phyloP scores from a whole-genome alignment of 2,797 vertebrate species.

The Salmo trutta region DNA sequence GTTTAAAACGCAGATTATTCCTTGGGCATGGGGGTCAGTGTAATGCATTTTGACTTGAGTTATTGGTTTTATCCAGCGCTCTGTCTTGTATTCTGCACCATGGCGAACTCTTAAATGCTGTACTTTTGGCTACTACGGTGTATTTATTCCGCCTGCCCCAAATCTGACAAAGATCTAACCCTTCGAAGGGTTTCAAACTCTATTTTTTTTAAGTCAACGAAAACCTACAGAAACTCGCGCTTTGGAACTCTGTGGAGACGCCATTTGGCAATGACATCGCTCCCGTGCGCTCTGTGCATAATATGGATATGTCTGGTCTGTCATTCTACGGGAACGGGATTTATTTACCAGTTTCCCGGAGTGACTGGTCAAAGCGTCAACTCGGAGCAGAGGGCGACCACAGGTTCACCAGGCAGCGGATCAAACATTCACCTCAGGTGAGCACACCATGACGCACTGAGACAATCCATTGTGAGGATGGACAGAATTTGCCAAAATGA shows the following conservation, averaged over 20 bases:
- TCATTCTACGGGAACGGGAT: slow-evolving; percentile 61
- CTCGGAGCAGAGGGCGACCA: slow-evolving; percentile 60
- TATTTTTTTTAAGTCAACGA: background rate
- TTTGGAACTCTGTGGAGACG: background rate
- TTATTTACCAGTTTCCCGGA: slow-evolving; percentile 71
- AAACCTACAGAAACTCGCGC: background rate
- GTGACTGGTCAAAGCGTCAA: slow-evolving; percentile 66
- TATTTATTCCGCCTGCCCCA: background rate
- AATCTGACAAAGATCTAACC: background rate
- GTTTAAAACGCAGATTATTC: slow-evolving; percentile 41
- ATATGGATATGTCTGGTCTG: slow-evolving; percentile 58
- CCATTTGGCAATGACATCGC: slow-evolving; percentile 41
- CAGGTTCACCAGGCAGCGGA: slow-evolving; percentile 62
- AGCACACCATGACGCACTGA: slow-evolving; percentile 16
- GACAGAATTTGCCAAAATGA: too few species aligned
- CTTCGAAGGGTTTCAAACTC: background rate
- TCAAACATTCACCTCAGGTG: slow-evolving; percentile 69
- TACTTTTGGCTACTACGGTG: background rate
- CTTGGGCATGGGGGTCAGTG: slow-evolving; percentile 53
- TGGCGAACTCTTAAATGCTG: slow-evolving; percentile 26
- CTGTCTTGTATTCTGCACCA: slow-evolving; percentile 32
- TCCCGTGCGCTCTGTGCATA: slow-evolving; percentile 55
- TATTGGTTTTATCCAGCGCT: slow-evolving; percentile 24
- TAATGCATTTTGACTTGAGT: slow-evolving; percentile 46
- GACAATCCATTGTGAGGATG: background rate